Percentiles rank a stretch among this genome's conserved stretches.
Conservation (phyloP, 2,113 vertebrate genomes). For the Seriola rivoliana region DNA sequence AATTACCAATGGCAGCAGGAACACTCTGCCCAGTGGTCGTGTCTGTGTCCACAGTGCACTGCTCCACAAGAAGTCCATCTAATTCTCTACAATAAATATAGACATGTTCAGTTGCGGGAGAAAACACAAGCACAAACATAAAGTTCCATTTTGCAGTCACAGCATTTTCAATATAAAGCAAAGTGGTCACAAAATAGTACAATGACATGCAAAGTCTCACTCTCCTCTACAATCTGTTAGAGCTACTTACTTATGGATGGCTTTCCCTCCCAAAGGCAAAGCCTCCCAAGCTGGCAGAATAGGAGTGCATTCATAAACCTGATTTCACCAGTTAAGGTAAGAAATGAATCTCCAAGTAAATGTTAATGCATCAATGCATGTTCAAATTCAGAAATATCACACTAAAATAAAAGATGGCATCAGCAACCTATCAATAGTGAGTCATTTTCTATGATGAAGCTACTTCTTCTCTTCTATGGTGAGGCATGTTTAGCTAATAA, state of each 20-base stretch:
- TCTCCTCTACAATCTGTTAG: background rate
- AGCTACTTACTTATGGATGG: constrained; percentile 94
- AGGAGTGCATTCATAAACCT: constrained; percentile 97
- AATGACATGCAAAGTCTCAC: background rate
- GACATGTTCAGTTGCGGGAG: constrained; percentile 16
- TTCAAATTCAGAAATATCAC: background rate
- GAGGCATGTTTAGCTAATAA: background rate
- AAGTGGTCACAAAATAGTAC: background rate
- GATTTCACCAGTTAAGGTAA: constrained; percentile 67
- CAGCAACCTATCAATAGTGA: background rate
- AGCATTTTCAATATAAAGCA: background rate
- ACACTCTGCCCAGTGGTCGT: constrained; percentile 90
- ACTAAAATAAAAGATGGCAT: background rate
- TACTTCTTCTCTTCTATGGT: background rate
- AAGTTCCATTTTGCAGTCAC: background rate
- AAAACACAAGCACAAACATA: background rate
- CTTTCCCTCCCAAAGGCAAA: constrained; percentile 94
- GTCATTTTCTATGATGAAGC: background rate
- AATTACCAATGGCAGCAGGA: constrained; percentile 91
- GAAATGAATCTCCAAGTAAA: background rate
- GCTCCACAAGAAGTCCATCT: constrained; percentile 90
- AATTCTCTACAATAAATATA: constrained; percentile 87
- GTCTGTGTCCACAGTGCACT: constrained; percentile 93
- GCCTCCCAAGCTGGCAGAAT: constrained; percentile 96
- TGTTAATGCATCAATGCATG: background rate